Conservation (phyloP, 2,888 invertebrate species). For the Ophioninae sp. region DNA sequence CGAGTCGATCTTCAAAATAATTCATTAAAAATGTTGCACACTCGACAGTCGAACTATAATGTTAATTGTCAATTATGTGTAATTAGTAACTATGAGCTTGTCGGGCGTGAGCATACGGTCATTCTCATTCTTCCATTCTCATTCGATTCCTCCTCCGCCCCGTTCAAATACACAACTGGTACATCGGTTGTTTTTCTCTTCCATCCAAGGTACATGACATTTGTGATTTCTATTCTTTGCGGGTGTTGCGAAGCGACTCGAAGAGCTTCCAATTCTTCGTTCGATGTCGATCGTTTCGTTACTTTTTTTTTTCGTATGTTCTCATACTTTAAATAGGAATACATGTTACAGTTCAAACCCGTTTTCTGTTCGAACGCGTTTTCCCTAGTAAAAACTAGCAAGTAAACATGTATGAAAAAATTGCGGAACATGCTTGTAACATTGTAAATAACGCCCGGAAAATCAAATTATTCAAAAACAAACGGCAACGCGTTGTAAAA, state of each 20-base stretch:
- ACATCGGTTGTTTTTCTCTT: conserved; percentile 42
- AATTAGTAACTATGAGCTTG: conserved; percentile 77
- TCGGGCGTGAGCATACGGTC: conserved; percentile 76
- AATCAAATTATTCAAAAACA: too few relatives aligned
- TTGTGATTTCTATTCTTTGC: conserved; percentile 24
- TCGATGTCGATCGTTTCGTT: neutral
- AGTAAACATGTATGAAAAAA: too few relatives aligned
- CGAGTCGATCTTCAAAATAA: conserved; percentile 77
- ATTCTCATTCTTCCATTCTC: conserved; percentile 62
- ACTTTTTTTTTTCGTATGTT: neutral
- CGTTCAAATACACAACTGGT: conserved; percentile 33
- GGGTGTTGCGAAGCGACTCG: conserved; percentile 6
- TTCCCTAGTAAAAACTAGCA: too few relatives aligned
- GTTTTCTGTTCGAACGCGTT: too few relatives aligned
- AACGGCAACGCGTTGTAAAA: too few relatives aligned
- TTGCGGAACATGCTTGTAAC: too few relatives aligned
- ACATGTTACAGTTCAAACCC: too few relatives aligned
- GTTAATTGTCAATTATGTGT: conserved; percentile 70
- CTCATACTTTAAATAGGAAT: neutral
- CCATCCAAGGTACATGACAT: conserved; percentile 43
- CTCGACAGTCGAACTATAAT: conserved; percentile 74
- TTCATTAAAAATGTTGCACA: conserved; percentile 79
- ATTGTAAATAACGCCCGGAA: too few relatives aligned
- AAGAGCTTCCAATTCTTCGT: conserved; percentile 26
- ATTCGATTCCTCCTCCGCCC: conserved; percentile 11